phyloP scores from a whole-genome alignment of 2,888 invertebrate genomes.

The Drosophila sordidapex region DNA sequence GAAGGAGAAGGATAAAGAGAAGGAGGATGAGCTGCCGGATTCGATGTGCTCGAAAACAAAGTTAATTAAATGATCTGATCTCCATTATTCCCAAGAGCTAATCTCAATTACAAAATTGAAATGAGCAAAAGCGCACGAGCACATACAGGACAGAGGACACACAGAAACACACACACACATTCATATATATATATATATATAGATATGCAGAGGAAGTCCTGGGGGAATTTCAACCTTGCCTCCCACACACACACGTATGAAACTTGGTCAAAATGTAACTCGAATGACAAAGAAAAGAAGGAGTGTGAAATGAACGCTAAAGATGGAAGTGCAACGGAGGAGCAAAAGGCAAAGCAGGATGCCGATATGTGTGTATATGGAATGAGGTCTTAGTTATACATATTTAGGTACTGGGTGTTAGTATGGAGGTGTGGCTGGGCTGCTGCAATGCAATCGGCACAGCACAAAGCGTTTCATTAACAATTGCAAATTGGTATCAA shows the following conservation, averaged over 20 bases:
- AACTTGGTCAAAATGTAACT: conserved; percentile 74
- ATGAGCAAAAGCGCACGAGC: conserved; percentile 68
- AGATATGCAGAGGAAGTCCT: conserved; percentile 8
- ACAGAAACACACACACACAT: conserved; percentile 4
- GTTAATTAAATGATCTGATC: conserved; percentile 84
- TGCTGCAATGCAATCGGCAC: conserved; percentile 68
- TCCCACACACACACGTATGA: conserved; percentile 25
- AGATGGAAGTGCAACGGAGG: conserved; percentile 63
- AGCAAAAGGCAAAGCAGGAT: conserved; percentile 17
- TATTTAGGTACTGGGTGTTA: conserved; percentile 20
- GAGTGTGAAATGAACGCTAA: conserved; percentile 72
- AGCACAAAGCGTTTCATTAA: conserved; percentile 81
- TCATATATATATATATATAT: background rate
- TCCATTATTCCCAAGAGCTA: conserved; percentile 82
- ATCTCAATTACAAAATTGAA: conserved; percentile 83
- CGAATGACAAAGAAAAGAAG: conserved; percentile 76
- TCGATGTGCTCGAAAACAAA: conserved; percentile 79
- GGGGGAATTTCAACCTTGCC: conserved; percentile 25
- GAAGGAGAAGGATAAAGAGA: background rate
- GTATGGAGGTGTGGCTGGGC: conserved; percentile 28
- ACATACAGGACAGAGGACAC: conserved; percentile 25
- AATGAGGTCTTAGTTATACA: conserved; percentile 17
- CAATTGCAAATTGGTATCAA: conserved; percentile 81
- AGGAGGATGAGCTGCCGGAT: conserved; percentile 33
- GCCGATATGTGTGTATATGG: background rate